Conservation (phyloP, 2,113 vertebrate species). For the Thalassoma bifasciatum region DNA sequence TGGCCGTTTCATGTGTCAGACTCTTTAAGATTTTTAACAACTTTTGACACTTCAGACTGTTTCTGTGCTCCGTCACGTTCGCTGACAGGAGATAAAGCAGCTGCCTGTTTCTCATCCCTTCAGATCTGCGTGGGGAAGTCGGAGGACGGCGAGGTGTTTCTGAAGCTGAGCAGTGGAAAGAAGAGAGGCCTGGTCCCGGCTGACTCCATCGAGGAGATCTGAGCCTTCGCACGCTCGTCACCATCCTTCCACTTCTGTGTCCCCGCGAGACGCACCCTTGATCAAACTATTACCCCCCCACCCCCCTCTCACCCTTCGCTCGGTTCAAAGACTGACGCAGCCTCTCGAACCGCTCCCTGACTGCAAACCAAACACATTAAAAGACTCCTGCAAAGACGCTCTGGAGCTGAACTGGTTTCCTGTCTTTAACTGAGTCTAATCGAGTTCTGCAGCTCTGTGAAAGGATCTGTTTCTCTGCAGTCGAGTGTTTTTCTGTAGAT, state of each 20-base stretch:
- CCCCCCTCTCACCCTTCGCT: neutral
- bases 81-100: neutral
- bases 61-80: neutral
- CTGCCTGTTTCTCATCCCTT: slow-evolving; percentile 8
- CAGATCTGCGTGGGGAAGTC: slow-evolving; percentile 91
- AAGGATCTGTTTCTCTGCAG: slow-evolving; percentile 13
- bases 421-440: slow-evolving; percentile 22
- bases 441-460: slow-evolving; percentile 15
- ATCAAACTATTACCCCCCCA: slow-evolving; percentile 3
- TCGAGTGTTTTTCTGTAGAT: slow-evolving; percentile 6
- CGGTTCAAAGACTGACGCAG: slow-evolving; percentile 2
- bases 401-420: slow-evolving; percentile 12
- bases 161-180: slow-evolving; percentile 92
- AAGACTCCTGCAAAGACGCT: slow-evolving; percentile 11
- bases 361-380: slow-evolving; percentile 6
- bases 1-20: too few species aligned
- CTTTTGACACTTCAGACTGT: neutral
- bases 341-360: slow-evolving; percentile 14
- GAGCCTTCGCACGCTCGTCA: slow-evolving; percentile 44
- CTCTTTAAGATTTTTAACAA: neutral
- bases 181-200: slow-evolving; percentile 91
- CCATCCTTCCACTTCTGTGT: slow-evolving; percentile 6
- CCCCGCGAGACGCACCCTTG: slow-evolving; percentile 3
- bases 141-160: slow-evolving; percentile 84
- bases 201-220: slow-evolving; percentile 89